Evolutionary conservation across 2,797 vertebrate genomes (phyloP).

Genomic region (Tangara arthus): DNA sequence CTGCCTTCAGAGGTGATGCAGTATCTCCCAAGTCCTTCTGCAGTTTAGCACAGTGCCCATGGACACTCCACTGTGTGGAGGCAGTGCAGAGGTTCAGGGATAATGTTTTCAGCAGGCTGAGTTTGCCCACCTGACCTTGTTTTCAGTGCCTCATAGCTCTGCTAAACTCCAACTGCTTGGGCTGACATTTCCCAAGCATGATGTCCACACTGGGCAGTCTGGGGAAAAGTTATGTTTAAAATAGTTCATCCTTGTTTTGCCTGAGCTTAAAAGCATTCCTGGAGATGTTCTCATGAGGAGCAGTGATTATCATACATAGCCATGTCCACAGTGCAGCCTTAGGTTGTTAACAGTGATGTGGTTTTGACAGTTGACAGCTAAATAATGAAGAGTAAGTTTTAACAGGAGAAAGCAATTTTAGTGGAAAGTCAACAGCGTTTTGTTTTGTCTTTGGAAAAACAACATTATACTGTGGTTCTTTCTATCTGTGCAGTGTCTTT

Average conservation of each 20-base stretch:
- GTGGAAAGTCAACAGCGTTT: not conserved
- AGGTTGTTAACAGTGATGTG: not conserved
- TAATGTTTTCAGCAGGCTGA: not conserved
- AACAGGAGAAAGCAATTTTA: not conserved
- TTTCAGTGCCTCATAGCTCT: not conserved
- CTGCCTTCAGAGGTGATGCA: not conserved
- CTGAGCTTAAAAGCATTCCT: not conserved
- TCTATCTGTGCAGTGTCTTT: not conserved
- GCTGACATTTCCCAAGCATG: not conserved
- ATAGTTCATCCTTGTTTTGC: not conserved
- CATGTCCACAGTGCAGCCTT: not conserved
- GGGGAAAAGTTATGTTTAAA: not conserved
- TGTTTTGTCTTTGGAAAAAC: not conserved
- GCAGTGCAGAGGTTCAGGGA: not conserved
- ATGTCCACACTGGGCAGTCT: not conserved
- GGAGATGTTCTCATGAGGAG: not conserved
- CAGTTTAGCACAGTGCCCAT: not conserved
- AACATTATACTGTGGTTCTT: not conserved
- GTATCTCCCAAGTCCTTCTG: not conserved
- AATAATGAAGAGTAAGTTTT: not conserved
- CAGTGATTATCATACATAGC: not conserved
- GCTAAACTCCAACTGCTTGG: not conserved
- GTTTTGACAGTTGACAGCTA: not conserved
- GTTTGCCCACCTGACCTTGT: not conserved
- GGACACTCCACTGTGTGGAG: rapidly evolving